phyloP scores from a whole-genome alignment of 2,888 invertebrate genomes.

The Drosophila infuscata region DNA sequence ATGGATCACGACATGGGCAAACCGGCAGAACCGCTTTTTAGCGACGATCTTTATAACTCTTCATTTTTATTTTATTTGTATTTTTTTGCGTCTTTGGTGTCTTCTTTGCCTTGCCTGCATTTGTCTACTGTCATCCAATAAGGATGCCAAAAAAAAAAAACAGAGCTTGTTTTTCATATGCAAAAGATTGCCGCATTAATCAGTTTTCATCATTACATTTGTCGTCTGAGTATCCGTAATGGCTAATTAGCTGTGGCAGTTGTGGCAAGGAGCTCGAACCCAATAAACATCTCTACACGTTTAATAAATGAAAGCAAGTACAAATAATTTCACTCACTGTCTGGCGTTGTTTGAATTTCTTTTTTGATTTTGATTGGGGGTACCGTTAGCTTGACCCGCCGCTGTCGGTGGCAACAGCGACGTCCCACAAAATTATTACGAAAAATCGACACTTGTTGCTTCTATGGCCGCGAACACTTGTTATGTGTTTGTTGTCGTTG shows the following conservation, averaged over 20 bases:
- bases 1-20: conserved; percentile 72
- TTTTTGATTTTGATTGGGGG: conserved; percentile 53
- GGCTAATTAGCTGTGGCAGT: conserved; percentile 34
- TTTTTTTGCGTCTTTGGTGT: conserved; percentile 40
- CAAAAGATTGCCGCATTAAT: conserved; percentile 24
- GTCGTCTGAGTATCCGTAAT: conserved; percentile 27
- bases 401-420: conserved; percentile 36
- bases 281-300: conserved; percentile 35
- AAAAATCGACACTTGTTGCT: conserved; percentile 58
- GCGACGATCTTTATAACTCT: conserved; percentile 36
- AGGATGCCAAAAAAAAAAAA: conserved; percentile 25
- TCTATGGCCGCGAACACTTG: conserved; percentile 45
- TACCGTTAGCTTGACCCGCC: conserved; percentile 76
- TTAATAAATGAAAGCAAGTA: conserved; percentile 61
- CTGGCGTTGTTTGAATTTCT: conserved; percentile 66
- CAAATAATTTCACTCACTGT: conserved; percentile 69
- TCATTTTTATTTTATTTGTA: conserved; percentile 30
- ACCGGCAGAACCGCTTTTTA: conserved; percentile 77
- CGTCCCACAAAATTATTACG: conserved; percentile 32
- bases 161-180: conserved; percentile 27
- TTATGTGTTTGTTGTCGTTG: conserved; percentile 29
- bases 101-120: conserved; percentile 48
- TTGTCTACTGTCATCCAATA: conserved; percentile 28
- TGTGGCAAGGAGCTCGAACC: conserved; percentile 34
- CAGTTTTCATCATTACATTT: conserved; percentile 4